phyloP scores from a whole-genome alignment of 2,797 vertebrate species.

The Hozukius guyotensis region DNA sequence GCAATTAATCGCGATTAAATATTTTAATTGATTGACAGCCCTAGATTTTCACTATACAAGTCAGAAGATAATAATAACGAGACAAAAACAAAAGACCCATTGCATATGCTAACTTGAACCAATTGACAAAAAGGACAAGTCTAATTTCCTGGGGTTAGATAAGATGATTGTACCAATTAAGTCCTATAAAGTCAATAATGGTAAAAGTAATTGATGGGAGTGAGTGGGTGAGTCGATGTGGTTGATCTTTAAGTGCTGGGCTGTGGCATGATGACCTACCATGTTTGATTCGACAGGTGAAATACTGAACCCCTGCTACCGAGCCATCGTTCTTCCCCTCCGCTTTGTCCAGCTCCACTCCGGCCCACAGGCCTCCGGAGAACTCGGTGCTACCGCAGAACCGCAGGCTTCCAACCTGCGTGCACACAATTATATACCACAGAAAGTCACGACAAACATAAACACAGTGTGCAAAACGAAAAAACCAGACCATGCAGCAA shows the following conservation, averaged over 20 bases:
- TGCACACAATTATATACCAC: slow-evolving; percentile 1
- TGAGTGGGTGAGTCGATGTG: not conserved
- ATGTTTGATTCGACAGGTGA: slow-evolving; percentile 88
- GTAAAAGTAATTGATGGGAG: not conserved
- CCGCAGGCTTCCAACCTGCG: slow-evolving; percentile 90
- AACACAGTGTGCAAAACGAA: not conserved
- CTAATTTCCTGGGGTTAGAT: not conserved
- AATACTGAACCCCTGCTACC: slow-evolving; percentile 94
- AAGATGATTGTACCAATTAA: not conserved
- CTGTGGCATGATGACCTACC: slow-evolving; percentile 74
- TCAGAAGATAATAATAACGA: not conserved
- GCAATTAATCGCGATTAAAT: too few relatives aligned
- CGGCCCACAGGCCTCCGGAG: slow-evolving; percentile 95
- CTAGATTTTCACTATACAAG: not conserved
- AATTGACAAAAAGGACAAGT: not conserved
- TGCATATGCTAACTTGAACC: not conserved
- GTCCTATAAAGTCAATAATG: not conserved
- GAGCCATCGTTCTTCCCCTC: slow-evolving; percentile 97
- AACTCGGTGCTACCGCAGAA: slow-evolving; percentile 96
- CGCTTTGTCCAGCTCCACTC: slow-evolving; percentile 92
- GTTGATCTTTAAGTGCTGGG: not conserved
- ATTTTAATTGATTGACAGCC: too few relatives aligned
- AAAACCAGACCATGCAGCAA: not conserved
- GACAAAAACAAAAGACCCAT: not conserved
- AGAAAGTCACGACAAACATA: not conserved